These are phyloP conservation scores for Willisornis vidua DNA, from an alignment of 2,113 vertebrate species.

Conservation along the genomic window DNA sequence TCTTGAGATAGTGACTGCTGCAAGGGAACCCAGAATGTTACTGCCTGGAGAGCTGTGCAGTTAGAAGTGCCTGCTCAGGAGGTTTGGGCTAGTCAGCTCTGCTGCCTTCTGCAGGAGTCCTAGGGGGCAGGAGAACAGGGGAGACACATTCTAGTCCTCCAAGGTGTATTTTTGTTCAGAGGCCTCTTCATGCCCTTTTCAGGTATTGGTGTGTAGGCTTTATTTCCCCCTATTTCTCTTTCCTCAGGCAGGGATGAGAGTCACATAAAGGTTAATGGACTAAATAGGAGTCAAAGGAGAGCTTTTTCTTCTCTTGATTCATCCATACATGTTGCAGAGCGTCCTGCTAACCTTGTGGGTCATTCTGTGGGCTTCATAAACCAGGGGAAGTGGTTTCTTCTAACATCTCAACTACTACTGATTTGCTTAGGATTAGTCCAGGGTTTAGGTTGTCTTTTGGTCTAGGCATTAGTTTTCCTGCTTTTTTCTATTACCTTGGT, in stretches of 20 bases:
- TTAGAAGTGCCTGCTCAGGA: neutral
- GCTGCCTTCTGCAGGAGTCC: neutral
- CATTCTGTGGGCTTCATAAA: neutral
- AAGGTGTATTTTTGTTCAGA: neutral
- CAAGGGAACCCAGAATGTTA: neutral
- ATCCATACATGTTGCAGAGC: neutral
- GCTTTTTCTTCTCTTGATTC: neutral
- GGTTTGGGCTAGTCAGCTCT: neutral
- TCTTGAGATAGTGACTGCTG: neutral
- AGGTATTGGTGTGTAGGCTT: neutral
- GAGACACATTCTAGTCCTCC: neutral
- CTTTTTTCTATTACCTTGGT: neutral
- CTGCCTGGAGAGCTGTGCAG: neutral
- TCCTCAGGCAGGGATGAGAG: rapidly evolving
- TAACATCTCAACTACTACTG: neutral
- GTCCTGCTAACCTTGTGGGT: neutral
- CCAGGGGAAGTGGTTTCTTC: neutral
- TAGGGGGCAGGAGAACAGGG: neutral
- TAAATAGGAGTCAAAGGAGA: neutral
- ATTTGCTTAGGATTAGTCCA: neutral
- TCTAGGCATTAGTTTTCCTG: neutral
- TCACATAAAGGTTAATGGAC: neutral
- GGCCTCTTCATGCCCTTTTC: neutral
- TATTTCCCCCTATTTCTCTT: neutral
- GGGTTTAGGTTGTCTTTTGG: neutral